These are phyloP conservation scores for Cheilosia soror DNA, from an alignment of 2,888 invertebrate genomes.

Conservation along the genomic window DNA sequence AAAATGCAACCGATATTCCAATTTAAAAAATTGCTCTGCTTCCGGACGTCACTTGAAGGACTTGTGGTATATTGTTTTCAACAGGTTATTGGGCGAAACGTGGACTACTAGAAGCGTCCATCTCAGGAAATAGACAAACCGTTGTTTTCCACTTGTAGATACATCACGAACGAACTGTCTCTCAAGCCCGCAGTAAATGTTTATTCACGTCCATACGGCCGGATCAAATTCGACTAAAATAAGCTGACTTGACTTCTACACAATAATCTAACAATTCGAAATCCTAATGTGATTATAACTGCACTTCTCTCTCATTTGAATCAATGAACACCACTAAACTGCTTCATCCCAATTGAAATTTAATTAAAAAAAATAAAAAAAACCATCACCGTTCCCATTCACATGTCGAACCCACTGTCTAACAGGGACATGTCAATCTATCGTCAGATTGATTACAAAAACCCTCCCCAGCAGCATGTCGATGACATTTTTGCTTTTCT, in stretches of 20 bases:
- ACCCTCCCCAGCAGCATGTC: slow-evolving; percentile 35
- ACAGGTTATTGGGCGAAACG: too few species aligned
- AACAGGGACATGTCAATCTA: slow-evolving; percentile 66
- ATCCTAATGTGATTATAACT: slow-evolving; percentile 42
- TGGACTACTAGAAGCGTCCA: too few species aligned
- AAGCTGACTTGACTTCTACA: not conserved
- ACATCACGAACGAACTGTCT: too few species aligned
- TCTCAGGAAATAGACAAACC: too few species aligned
- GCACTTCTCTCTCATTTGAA: slow-evolving; percentile 34
- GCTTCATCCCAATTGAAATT: slow-evolving; percentile 36
- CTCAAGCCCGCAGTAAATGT: not conserved
- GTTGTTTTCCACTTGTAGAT: too few species aligned
- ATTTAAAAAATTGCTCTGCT: too few species aligned
- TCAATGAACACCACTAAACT: slow-evolving; percentile 51
- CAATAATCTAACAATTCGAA: not conserved
- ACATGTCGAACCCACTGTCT: slow-evolving; percentile 46
- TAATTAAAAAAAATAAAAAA: slow-evolving; percentile 39
- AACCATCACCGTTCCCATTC: not conserved
- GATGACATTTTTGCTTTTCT: slow-evolving; percentile 58
- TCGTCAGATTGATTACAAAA: slow-evolving; percentile 68
- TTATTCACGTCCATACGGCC: not conserved
- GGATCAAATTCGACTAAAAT: not conserved
- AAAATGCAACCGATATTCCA: too few species aligned
- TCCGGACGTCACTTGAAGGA: too few species aligned
- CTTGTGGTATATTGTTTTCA: too few species aligned